These are phyloP conservation scores for Pangasius macronema DNA, from an alignment of 2,797 vertebrate species.

Conservation along the genomic window DNA sequence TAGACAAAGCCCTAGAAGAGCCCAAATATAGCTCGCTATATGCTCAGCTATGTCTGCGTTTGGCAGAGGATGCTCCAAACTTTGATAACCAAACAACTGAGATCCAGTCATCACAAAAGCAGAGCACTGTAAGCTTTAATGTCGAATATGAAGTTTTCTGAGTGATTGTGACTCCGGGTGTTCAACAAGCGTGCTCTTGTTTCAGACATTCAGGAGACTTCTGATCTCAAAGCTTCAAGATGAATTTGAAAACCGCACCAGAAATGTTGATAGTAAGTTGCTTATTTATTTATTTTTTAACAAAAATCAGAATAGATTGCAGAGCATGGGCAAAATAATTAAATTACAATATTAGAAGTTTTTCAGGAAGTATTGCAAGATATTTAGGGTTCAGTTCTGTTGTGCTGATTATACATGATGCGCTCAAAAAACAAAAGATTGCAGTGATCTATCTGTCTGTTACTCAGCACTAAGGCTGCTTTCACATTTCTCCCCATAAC, in stretches of 20 bases:
- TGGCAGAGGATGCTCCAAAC: constrained; percentile 99
- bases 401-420: too few species aligned
- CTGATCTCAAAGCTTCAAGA: constrained; percentile 99
- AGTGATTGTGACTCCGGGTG: neutral
- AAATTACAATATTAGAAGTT: too few species aligned
- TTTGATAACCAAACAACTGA: constrained; percentile 98
- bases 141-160: neutral
- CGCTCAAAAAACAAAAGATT: neutral
- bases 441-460: neutral
- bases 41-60: constrained; percentile 99
- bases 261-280: constrained; percentile 97
- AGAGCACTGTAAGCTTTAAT: constrained; percentile 89
- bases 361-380: too few species aligned
- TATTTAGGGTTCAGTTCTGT: too few species aligned
- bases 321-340: neutral
- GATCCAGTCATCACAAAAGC: constrained; percentile 96
- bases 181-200: neutral
- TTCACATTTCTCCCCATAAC: neutral
- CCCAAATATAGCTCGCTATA: constrained; percentile 99
- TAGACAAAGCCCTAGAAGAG: constrained; percentile 99
- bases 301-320: neutral
- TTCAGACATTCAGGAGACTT: constrained; percentile 98
- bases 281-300: neutral
- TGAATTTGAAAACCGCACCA: constrained; percentile 99
- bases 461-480: neutral